Evolutionary conservation across 2,113 vertebrate genomes (phyloP), one percentile per base, ranked within the genome.

Genomic region (Glareola pratincola): DNA sequence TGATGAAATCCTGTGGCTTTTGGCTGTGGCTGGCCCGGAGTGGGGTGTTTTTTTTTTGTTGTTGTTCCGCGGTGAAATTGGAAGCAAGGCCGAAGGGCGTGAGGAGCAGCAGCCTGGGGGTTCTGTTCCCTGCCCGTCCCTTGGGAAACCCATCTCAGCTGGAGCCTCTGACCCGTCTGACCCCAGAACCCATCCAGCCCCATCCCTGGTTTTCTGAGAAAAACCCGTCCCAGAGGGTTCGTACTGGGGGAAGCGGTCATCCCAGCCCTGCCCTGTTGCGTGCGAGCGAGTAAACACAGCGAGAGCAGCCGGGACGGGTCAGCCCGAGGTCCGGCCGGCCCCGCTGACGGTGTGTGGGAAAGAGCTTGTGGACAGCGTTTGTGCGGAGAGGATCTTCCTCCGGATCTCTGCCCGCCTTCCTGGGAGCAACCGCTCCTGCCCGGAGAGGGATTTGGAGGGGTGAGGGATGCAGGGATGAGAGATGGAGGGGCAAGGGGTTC

Each of bases 141-240:
- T 30, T 27, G 41, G 81, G 93, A 96, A 95, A 32, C 24, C 34
- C 54, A 7, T 39, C 62, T 91, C 93, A 66, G 77, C 87, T 76
- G 88, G 73, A 93, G 81, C 63, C 81, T 84, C 51, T 72, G 72
- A 62, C 67, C 85, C 3, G 1, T 27, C 67, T 51, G 90, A 90
- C 73, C 69, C 81, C 30, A 20, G 6, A 68, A 53, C 56, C 78
- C 19, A 43, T 7, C 91, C 86, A 34, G 21, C 64, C 60, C 53
- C 66, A 24, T 60, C 76, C 76, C 84, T 62, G n/a, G 8, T 92
- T 96, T 96, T 95, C 85, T 88, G 93, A 67, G 94, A 95, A 96
- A 88, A 88, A 12, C 27, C 24, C 26, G 4, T 89, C 84, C 86
- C 85, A 1, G 6, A 43, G 59, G 87, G 66, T 63, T 53, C 1